Evolutionary conservation across 2,888 invertebrate genomes (phyloP), one percentile per base, ranked within the genome.

Genomic region (Aromia moschata): DNA sequence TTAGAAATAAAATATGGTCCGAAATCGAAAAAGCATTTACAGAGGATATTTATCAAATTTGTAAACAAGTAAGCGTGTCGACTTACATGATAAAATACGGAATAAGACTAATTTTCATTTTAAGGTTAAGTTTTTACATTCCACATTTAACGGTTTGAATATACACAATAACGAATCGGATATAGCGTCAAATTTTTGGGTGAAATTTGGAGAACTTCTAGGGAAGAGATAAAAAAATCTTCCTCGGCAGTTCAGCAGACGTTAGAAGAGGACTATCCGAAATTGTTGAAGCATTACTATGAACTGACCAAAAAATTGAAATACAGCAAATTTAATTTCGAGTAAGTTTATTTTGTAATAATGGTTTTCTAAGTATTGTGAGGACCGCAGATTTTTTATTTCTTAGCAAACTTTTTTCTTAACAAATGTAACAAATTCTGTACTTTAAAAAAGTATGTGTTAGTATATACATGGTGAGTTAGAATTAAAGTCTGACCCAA

Each of bases 11-110:
- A 73, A 84, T 97, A 2, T 97, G 96, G 96, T 89, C 90, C 60
- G 94, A 93, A 70, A 85, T 97, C 73, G 95, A 96, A 75, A 91
- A 90, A 79, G 81, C 94, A 5, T 91, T 95, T 75, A 91, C 92
- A 74, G 87, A 88, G 58, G 88, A 89, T 57, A 85, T 93, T 36
- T 89, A 85, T 69, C 86, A 86, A 56, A 86, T 87, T 66, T 92
- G 92, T 75, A 85, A 87, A 63, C 92, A 92, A 81, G 87, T 88
- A 60, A 56, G n/a, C 9, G 4, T 25, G 9, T 25, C 9, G 25
- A 5, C 4, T 25, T 25, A 25, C 9, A 25, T 25, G 4, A 25
- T 25, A 25, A 25, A 25, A n/a, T n/a, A n/a, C n/a, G n/a, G 25
- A 25, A 25, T 25, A 25, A 25, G 9, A 20, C 16, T 11, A 38